phyloP scores from a whole-genome alignment of 1,140 invertebrate species.

The Diploscapter pachys region DNA sequence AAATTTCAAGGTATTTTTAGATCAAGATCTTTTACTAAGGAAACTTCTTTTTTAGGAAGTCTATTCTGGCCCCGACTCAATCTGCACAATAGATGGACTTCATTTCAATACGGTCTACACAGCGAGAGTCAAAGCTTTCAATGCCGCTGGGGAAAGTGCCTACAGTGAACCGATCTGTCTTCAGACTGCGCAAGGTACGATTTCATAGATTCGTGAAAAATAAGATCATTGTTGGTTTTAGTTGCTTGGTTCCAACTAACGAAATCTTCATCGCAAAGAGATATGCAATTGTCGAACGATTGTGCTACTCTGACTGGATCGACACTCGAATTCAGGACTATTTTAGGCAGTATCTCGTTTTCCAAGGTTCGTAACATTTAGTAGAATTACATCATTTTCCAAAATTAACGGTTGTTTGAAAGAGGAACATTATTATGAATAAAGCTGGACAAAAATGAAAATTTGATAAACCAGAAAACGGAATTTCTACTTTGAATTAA shows the following conservation, averaged over 20 bases:
- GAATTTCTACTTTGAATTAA: no score
- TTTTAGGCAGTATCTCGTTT: conserved; percentile 85
- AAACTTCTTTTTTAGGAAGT: conserved; percentile 74
- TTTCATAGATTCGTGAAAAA: conserved; percentile 10
- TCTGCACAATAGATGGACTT: conserved; percentile 93
- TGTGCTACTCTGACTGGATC: conserved; percentile 80
- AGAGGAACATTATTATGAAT: no score
- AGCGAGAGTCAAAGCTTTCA: conserved; percentile 93
- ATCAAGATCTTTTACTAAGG: no score
- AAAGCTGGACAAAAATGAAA: no score
- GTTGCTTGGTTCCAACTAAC: conserved; percentile 94
- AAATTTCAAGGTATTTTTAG: conserved; percentile 79
- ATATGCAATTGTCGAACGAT: conserved; percentile 74
- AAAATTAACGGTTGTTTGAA: no score
- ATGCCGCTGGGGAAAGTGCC: conserved; percentile 86
- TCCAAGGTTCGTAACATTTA: conserved; percentile 62
- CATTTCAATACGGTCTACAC: conserved; percentile 97
- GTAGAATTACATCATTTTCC: not conserved
- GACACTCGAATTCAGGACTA: conserved; percentile 87
- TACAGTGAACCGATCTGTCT: conserved; percentile 91
- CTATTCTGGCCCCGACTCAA: conserved; percentile 93
- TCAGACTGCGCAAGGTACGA: conserved; percentile 89
- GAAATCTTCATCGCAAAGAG: conserved; percentile 66
- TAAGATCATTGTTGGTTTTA: conserved; percentile 60
- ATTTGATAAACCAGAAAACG: no score